Percentiles rank a stretch among this genome's conserved stretches.
phyloP scores from a whole-genome alignment of 2,888 invertebrate species.

The Mythimna albipuncta region DNA sequence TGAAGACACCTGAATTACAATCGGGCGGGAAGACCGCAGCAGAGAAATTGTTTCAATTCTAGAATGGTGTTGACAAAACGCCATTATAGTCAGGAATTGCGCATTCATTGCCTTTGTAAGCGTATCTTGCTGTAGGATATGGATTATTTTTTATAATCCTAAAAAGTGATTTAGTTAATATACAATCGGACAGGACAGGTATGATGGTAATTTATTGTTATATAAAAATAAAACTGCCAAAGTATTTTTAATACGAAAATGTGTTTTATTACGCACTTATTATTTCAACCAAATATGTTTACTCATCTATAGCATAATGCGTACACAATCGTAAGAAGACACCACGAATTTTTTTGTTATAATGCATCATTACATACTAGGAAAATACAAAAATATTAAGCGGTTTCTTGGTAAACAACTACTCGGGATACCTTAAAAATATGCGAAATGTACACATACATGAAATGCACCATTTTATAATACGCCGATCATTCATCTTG shows the following conservation, averaged over 20 bases:
- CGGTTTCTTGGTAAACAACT: conserved; percentile 85
- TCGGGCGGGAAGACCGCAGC: too few relatives aligned
- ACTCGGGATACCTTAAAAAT: conserved; percentile 79
- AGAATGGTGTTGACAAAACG: not conserved
- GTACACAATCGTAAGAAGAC: conserved; percentile 88
- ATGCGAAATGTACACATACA: conserved; percentile 74
- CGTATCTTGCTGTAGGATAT: not conserved
- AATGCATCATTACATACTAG: conserved; percentile 86
- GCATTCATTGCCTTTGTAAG: not conserved
- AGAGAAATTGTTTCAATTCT: too few relatives aligned
- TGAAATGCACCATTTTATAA: conserved; percentile 84
- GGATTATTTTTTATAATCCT: not conserved
- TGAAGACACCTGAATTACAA: too few relatives aligned
- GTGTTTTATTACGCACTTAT: conserved; percentile 91
- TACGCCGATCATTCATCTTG: conserved; percentile 76
- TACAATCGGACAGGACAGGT: not conserved
- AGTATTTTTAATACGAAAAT: conserved; percentile 83
- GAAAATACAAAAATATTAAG: conserved; percentile 91
- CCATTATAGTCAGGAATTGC: not conserved
- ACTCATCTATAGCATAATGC: conserved; percentile 89
- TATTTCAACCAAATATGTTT: conserved; percentile 90
- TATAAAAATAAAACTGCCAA: conserved; percentile 70
- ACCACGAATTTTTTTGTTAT: conserved; percentile 80
- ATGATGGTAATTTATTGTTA: conserved; percentile 25
- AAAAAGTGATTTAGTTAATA: conserved; percentile 21